Evolutionary conservation across 2,113 vertebrate genomes (phyloP).

Genomic region (Heloderma charlesbogerti): DNA sequence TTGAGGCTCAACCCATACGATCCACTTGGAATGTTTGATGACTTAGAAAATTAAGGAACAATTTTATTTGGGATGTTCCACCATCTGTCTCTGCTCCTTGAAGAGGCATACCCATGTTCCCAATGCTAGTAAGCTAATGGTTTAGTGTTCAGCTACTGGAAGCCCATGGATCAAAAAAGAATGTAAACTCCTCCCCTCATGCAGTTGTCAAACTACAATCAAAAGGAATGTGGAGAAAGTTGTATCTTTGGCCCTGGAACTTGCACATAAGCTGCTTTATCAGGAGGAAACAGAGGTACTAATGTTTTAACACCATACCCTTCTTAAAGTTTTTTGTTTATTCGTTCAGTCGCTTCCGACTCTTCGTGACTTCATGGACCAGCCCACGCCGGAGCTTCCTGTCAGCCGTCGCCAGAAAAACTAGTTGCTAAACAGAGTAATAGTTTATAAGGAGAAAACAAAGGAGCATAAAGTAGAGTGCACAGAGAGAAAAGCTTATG

Average conservation of each 20-base stretch:
- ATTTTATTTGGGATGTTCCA: conserved; percentile 10
- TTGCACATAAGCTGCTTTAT: neutral
- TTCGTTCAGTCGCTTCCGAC: too few relatives aligned
- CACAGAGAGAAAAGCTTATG: neutral
- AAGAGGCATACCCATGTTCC: neutral
- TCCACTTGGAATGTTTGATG: neutral
- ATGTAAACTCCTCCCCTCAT: too few relatives aligned
- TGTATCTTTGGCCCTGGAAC: neutral
- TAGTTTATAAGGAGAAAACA: neutral
- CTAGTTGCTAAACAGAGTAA: neutral
- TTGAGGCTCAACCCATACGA: conserved; percentile 15
- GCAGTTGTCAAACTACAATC: too few relatives aligned
- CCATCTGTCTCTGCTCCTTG: neutral
- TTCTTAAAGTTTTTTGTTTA: too few relatives aligned
- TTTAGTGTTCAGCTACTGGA: neutral
- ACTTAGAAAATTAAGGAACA: neutral
- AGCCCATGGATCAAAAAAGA: neutral
- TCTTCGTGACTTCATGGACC: too few relatives aligned
- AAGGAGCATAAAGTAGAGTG: neutral
- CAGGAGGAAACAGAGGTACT: too few relatives aligned
- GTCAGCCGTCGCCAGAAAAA: neutral
- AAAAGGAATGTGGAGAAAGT: neutral
- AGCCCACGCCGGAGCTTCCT: too few relatives aligned
- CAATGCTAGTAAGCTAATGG: neutral
- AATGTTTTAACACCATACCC: neutral